Evolutionary conservation across 2,888 invertebrate genomes (phyloP).

Genomic region (Fissipunctia ypsillon): DNA sequence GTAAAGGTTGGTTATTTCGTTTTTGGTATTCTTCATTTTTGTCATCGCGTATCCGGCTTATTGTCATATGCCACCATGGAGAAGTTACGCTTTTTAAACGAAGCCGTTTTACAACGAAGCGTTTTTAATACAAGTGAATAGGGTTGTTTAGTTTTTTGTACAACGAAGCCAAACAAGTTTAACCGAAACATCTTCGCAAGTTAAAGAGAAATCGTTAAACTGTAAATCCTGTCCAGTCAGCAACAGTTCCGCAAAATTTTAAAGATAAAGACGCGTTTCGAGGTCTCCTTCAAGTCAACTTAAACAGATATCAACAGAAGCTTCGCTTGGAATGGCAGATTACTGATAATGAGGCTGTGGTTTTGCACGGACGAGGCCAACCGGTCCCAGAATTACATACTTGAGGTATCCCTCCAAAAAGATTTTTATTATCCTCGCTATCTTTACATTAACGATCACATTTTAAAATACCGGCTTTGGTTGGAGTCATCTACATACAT

Average conservation of each 20-base stretch:
- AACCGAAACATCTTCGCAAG: conserved; percentile 29
- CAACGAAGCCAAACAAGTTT: conserved; percentile 31
- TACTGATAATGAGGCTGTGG: conserved; percentile 68
- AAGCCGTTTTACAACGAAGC: background rate
- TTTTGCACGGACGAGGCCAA: conserved; percentile 75
- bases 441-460: conserved; percentile 23
- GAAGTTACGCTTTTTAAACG: background rate
- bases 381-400: conserved; percentile 71
- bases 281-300: conserved; percentile 23
- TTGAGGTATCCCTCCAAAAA: conserved; percentile 45
- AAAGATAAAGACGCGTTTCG: conserved; percentile 37
- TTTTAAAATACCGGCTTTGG: conserved; percentile 26
- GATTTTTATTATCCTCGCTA: conserved; percentile 25
- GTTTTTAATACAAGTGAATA: background rate
- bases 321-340: conserved; percentile 66
- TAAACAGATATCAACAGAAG: conserved; percentile 47
- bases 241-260: conserved; percentile 20
- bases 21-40: conserved; percentile 12
- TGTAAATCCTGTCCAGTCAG: conserved; percentile 40
- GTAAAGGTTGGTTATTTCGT: conserved; percentile 9
- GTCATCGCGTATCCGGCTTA: conserved; percentile 15
- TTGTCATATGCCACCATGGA: conserved; percentile 9
- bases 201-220: conserved; percentile 48
- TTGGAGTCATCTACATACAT: conserved; percentile 4
- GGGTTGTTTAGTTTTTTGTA: conserved; percentile 2